Evolutionary conservation across 2,888 invertebrate species (phyloP), one percentile per base, ranked within the genome.

Genomic region (Craniophora ligustri): DNA sequence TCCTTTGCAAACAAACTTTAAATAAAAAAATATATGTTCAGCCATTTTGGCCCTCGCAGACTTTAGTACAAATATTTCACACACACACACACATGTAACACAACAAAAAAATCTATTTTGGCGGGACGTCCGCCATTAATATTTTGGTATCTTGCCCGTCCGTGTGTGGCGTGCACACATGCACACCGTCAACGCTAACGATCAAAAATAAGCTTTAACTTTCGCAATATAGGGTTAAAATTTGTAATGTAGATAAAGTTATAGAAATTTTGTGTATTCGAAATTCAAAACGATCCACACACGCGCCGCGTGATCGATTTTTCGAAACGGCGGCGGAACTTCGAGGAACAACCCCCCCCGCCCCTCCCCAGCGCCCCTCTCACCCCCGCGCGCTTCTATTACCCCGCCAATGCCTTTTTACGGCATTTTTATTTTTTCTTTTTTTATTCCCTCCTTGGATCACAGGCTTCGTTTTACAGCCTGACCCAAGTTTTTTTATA

Each of bases 251-350:
- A 34, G 15, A 8, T n/a, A 41, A 61, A 58, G 56, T 51, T 72
- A 58, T 67, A 77, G 64, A 77, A 78, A 82, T 81, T 81, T n/a
- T n/a, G n/a, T 76, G 73, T 84, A 80, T 81, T 84, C 77, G 78
- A 86, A 87, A 83, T 84, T 75, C 88, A 88, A 89, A 89, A 90
- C 85, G 78, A 80, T 84, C 69, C 87, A 90, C 87, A 90, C 88
- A 88, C 89, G 87, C 87, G 89, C 84, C 82, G 79, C 72, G 81
- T 86, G 87, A 91, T 91, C 91, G 91, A 91, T 91, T 91, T 72
- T 91, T 91, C 82, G 88, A 91, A 73, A 75, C 64, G 66, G 72
- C 66, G 75, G 44, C 60, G 74, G 70, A 78, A 78, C 75, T 83
- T 81, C 71, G 77, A 75, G 76, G 75, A 76, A 76, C 70, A 42